Base-by-base conservation (phyloP, 1,140 invertebrate genomes). In the Bilobella aurantiaca region DNA sequence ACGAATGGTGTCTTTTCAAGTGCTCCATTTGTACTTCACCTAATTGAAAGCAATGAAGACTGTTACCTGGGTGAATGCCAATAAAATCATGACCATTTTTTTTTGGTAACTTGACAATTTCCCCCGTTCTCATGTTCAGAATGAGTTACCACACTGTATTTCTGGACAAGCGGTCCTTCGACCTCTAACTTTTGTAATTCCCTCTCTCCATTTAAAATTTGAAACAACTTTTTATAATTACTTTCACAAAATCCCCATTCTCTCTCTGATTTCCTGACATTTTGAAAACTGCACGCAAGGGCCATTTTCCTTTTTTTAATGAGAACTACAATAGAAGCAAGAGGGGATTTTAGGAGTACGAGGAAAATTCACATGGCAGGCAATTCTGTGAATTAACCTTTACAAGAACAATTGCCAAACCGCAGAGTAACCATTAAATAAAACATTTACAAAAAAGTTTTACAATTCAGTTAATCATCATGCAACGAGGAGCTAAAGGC, bases 201-300 rank as follows among this genome's bases (percentile, higher is more conserved):
- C n/a, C n/a, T n/a, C n/a, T 8, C 23, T 53, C 21, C 25, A 53
- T 53, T 53, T 53, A 53, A 53, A 53, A 53, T 53, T 53, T 53
- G 49, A 53, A 53, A 16, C 49, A 53, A 53, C 49, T 53, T 53
- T 53, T 53, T 53, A 53, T 53, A 53, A 53, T 53, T 53, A 53
- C 49, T 53, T 53, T 23, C 12, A 53, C 49, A 53, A 53, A 53
- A 53, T 16, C 49, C 49, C 49, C 21, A 12, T 53, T 23, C 49
- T 53, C 37, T 42, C 8, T 42, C 23, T 23, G 12, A 5, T 14
- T 18, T 23, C 25, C 49, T 53, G 49, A 53, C 49, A 53, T 53
- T 53, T 53, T 53, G 12, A 5, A n/a, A 42, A 42, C 37, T 8
- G 49, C 49, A 53, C 49, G 49, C 49, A 53, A 53, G 49, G 49